Conservation (phyloP, 1,140 invertebrate genomes). For the Drosophila navojoa region DNA sequence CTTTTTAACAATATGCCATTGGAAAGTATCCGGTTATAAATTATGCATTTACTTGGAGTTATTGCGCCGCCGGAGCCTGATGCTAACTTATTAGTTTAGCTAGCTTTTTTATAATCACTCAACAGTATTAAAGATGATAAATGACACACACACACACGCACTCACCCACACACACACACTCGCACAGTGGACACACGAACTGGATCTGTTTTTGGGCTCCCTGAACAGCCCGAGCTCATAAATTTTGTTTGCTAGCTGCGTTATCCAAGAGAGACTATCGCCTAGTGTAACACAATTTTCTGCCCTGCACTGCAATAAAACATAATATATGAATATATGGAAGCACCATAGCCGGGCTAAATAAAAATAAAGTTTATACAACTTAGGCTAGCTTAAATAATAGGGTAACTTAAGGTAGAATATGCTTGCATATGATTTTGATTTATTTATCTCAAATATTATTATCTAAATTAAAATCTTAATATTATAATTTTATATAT, state of each 20-base stretch:
- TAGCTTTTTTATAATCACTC: conserved; percentile 72
- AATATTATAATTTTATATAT: too few species aligned
- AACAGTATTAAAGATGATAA: conserved; percentile 78
- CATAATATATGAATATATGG: not conserved
- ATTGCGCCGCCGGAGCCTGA: conserved; percentile 58
- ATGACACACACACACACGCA: conserved; percentile 40
- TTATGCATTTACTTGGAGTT: conserved; percentile 60
- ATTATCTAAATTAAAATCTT: too few species aligned
- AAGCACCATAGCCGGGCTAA: not conserved
- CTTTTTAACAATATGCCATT: conserved; percentile 35
- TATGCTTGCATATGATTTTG: too few species aligned
- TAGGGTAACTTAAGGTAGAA: too few species aligned
- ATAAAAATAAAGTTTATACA: not conserved
- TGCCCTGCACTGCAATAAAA: conserved; percentile 10
- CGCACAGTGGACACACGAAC: conserved; percentile 5
- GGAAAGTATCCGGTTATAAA: conserved; percentile 34
- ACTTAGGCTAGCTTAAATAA: not conserved
- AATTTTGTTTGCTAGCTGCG: conserved; percentile 51
- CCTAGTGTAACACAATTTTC: not conserved
- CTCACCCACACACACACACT: not conserved
- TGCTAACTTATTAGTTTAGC: conserved; percentile 71
- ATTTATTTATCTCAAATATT: too few species aligned
- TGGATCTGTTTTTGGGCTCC: not conserved
- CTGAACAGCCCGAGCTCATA: conserved; percentile 30
- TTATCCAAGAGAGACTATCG: conserved; percentile 4